phyloP scores from a whole-genome alignment of 2,797 vertebrate genomes.

The Sebastes iracundus region DNA sequence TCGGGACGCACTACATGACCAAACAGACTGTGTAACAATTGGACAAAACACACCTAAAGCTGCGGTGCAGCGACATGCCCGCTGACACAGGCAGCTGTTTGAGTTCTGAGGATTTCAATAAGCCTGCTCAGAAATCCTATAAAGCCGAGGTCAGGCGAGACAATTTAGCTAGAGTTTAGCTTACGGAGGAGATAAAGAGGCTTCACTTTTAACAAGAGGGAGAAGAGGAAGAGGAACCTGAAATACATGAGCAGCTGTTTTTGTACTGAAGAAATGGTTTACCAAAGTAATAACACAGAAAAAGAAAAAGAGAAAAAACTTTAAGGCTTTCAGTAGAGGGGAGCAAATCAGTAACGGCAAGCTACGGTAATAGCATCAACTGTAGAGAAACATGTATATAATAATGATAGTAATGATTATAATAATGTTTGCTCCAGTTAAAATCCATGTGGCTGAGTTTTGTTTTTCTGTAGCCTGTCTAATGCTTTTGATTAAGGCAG shows the following conservation, averaged over 20 bases:
- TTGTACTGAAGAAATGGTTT: neutral
- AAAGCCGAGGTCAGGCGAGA: constrained; percentile 32
- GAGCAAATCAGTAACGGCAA: neutral
- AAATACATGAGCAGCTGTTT: neutral
- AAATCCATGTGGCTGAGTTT: neutral
- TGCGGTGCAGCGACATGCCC: neutral
- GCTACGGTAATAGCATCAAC: neutral
- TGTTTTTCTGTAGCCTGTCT: neutral
- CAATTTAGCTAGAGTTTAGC: constrained; percentile 36
- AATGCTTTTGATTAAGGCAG: neutral
- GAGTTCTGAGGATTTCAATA: constrained; percentile 43
- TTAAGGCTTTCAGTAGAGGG: neutral
- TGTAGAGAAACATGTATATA: neutral
- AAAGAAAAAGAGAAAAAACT: neutral
- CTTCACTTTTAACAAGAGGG: constrained; percentile 5
- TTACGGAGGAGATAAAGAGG: constrained; percentile 22
- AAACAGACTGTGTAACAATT: constrained; percentile 9
- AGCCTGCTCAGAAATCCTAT: constrained; percentile 19
- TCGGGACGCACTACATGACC: constrained; percentile 1
- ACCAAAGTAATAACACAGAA: neutral
- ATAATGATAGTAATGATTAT: neutral
- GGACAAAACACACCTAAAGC: constrained; percentile 18
- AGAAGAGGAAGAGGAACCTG: neutral
- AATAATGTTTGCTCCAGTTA: neutral
- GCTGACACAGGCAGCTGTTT: neutral